Evolutionary conservation across 2,797 vertebrate species (phyloP), one percentile per base, ranked within the genome.

Genomic region (Cirrhinus molitorella): DNA sequence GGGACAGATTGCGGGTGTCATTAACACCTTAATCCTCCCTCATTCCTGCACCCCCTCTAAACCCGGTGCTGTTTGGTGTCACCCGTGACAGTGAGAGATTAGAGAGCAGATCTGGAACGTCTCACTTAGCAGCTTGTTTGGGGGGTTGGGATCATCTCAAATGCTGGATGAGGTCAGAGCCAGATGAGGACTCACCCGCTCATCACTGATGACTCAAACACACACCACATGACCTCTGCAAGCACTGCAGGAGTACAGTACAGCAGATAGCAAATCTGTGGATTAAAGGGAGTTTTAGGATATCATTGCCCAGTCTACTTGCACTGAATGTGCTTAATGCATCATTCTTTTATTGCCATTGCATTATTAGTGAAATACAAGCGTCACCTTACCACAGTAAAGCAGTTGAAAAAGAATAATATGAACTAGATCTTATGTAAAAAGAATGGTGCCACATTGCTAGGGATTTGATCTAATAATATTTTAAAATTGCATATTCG

Each of bases 11-110:
- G 80, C 8, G 43, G 19, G 47, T 80, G 73, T 83, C 71, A 83
- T 80, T 67, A 75, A 79, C 53, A 37, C 83, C 47, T 45, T 92
- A 92, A 93, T 94, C 91, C 89, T 87, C 65, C 86, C 72, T 61
- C 74, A 72, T 65, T 53, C 73, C 75, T 49, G 31, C 23, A 45
- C 40, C 68, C 74, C 25, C 79, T 51, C 71, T n/a, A 66, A 84
- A 53, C 16, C 84, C 43, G 85, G 88, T 89, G 83, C 92, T 93
- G 90, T 89, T 91, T 90, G 91, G 84, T 90, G 88, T 94, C 92
- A 90, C 80, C 88, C 90, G 66, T 87, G 87, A 87, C 51, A 70
- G 87, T 89, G 59, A 77, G 84, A 94, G 92, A 92, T 92, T 92
- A 92, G 88, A 88, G 84, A 84, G 68, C 80, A 87, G 84, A 85